Base-by-base conservation (phyloP, 2,888 invertebrate species). In the Sthenelais limicola region DNA sequence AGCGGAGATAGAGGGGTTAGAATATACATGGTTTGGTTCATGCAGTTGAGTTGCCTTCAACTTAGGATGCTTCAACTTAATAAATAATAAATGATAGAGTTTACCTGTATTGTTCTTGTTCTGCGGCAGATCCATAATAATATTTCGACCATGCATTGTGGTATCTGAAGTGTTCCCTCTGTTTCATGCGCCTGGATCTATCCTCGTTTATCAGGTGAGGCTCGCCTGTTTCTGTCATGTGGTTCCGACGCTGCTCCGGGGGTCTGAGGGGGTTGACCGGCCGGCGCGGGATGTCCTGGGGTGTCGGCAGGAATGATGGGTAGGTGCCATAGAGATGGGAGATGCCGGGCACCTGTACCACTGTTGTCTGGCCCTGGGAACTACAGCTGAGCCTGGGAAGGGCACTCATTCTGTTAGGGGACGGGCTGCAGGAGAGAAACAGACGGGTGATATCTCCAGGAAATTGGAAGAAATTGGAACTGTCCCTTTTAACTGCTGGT, bases 141-240 rank as follows among this genome's bases (percentile, higher is more conserved):
- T 84, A 82, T 76, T 84, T 86, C 18, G 82, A 78, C 86, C 86
- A 86, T 4, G 86, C 85, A 12, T 84, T 84, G 75, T 86, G 86
- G 68, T 86, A 86, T 35, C 86, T 73, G 66, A 81, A 81, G 74
- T 86, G 83, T 75, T 86, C 85, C 52, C 83, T 73, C 71, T 83
- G 83, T 73, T 85, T 85, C 86, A 86, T 86, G 38, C 84, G 72
- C 51, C 78, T 74, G 21, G 82, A 69, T 15, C 86, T 77, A 72
- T 81, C 81, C 32, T 86, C 84, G 78, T 86, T 86, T 66, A 85
- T 83, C 75, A 78, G 81, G 77, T 86, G 85, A 68, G 84, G 84
- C 30, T 84, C 82, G 1, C 76, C 76, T 1, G 86, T 86, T 74
- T 86, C 86, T 81, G 84, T 82, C 66, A 80, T 82, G 68, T 79